Percentiles rank a stretch among this genome's conserved stretches.
phyloP scores from a whole-genome alignment of 2,797 vertebrate genomes.

The Semaprochilodus insignis region DNA sequence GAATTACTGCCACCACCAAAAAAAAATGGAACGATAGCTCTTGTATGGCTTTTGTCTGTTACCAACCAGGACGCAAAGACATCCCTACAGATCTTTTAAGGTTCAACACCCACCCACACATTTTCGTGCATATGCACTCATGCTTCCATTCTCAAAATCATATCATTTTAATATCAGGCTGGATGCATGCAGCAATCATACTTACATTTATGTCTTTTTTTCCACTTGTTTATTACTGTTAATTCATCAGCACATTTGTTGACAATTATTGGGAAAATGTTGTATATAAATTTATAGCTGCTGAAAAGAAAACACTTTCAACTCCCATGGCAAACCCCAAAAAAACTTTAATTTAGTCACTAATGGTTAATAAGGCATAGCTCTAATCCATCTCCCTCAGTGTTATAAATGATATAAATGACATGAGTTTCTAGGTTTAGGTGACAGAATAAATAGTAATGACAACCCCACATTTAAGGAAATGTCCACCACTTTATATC shows the following conservation, averaged over 20 bases:
- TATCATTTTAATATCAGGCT: constrained; percentile 69
- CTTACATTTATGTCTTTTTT: not conserved
- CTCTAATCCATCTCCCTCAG: not conserved
- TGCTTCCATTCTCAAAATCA: constrained; percentile 69
- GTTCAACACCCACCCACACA: constrained; percentile 48
- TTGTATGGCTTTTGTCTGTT: constrained; percentile 69
- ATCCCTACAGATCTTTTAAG: constrained; percentile 66
- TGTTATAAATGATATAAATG: not conserved
- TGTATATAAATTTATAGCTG: too few relatives aligned
- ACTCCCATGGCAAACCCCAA: not conserved
- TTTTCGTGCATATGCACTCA: constrained; percentile 61
- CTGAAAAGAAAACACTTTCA: constrained; percentile 8
- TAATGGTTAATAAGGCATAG: not conserved
- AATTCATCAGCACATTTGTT: not conserved
- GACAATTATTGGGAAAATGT: not conserved
- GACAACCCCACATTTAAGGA: not conserved
- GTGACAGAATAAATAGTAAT: not conserved
- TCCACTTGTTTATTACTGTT: not conserved
- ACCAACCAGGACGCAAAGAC: constrained; percentile 64
- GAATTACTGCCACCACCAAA: constrained; percentile 68
- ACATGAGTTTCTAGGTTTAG: not conserved
- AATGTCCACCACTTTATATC: not conserved
- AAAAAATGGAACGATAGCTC: constrained; percentile 68
- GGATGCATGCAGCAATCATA: constrained; percentile 77
- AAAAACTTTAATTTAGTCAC: not conserved